Conservation (phyloP, 2,797 vertebrate species). For the Ara ararauna region DNA sequence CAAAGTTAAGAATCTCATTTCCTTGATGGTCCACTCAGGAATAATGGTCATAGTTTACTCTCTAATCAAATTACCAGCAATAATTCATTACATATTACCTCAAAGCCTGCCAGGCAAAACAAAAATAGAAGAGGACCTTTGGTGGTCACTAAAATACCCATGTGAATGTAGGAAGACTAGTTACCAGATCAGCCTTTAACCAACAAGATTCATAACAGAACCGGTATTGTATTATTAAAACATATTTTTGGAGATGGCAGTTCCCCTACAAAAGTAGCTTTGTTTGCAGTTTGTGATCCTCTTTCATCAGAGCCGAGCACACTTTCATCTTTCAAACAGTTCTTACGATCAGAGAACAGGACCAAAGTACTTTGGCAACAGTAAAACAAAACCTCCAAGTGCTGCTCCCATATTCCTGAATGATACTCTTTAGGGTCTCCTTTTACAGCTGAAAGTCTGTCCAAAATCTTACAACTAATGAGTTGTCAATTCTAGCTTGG, state of each 20-base stretch:
- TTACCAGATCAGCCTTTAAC: not conserved
- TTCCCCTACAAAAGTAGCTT: not conserved
- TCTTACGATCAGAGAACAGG: not conserved
- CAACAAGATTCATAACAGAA: not conserved
- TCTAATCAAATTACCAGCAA: not conserved
- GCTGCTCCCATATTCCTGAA: conserved; percentile 8
- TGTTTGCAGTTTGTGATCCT: not conserved
- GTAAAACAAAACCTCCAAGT: not conserved
- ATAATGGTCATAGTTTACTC: not conserved
- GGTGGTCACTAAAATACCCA: not conserved
- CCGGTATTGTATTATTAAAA: not conserved
- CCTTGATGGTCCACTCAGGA: not conserved
- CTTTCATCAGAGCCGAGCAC: not conserved
- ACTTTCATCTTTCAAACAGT: not conserved
- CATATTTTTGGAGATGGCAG: not conserved
- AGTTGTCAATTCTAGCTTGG: conserved; percentile 27
- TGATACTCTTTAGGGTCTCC: not conserved
- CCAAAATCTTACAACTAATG: conserved; percentile 42
- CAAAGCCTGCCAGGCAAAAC: not conserved
- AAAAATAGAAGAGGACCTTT: not conserved
- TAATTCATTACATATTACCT: not conserved
- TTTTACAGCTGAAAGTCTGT: conserved; percentile 27
- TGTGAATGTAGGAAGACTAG: not conserved
- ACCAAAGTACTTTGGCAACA: not conserved
- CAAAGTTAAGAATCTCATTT: not conserved